phyloP scores from a whole-genome alignment of 92 coral and sea anemone genomes.

The Umimayanthus kanabou region DNA sequence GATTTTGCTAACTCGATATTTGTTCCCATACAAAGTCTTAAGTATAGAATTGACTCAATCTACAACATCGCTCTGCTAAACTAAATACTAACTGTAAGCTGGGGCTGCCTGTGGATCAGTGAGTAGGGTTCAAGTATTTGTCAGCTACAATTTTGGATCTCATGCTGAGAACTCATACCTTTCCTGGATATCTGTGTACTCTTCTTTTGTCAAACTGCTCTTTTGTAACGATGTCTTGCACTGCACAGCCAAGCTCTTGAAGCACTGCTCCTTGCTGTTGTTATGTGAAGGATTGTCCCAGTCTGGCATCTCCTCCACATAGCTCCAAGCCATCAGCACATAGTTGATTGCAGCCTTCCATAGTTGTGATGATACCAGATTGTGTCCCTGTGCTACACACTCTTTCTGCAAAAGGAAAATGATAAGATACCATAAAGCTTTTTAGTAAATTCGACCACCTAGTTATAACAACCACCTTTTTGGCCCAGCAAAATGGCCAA shows the following conservation, averaged over 20 bases:
- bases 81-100: too few relatives aligned
- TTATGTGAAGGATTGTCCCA: conserved; percentile 89
- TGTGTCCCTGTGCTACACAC: conserved; percentile 70
- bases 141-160: not conserved
- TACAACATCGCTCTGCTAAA: too few relatives aligned
- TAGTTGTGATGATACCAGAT: conserved; percentile 47
- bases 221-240: conserved; percentile 66
- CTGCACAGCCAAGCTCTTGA: conserved; percentile 71
- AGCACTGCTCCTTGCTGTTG: conserved; percentile 74
- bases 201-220: conserved; percentile 52
- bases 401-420: conserved; percentile 64
- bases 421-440: too few relatives aligned
- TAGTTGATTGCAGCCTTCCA: conserved; percentile 70
- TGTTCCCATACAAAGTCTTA: too few relatives aligned
- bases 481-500: too few relatives aligned
- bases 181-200: conserved; percentile 40
- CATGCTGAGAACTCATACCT: conserved; percentile 32
- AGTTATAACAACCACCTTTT: too few relatives aligned
- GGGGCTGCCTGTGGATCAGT: too few relatives aligned
- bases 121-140: not conserved
- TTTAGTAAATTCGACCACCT: too few relatives aligned
- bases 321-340: conserved; percentile 75
- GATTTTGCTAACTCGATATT: too few relatives aligned
- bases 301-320: conserved; percentile 71
- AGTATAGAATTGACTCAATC: too few relatives aligned